phyloP scores from a whole-genome alignment of 2,113 vertebrate genomes.

The Paracanthobrama guichenoti region DNA sequence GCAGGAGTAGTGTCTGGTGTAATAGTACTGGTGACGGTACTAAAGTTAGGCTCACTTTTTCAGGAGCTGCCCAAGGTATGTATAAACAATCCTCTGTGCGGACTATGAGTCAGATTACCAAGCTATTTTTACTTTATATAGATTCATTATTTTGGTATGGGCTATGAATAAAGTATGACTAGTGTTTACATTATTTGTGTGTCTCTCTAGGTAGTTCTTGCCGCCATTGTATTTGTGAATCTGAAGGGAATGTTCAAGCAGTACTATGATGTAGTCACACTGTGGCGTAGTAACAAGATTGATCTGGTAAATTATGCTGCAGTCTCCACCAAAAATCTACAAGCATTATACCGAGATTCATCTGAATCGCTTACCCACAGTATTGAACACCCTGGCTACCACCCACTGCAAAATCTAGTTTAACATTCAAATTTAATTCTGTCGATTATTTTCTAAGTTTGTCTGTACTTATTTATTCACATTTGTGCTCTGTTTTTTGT shows the following conservation, averaged over 20 bases:
- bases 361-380: not conserved
- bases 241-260: slow-evolving; percentile 94
- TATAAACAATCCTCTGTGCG: not conserved
- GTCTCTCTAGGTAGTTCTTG: slow-evolving; percentile 82
- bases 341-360: not conserved
- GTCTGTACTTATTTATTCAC: not conserved
- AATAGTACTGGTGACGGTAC: slow-evolving; percentile 87
- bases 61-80: slow-evolving; percentile 89
- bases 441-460: not conserved
- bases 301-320: slow-evolving; percentile 85
- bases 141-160: not conserved
- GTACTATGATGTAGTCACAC: slow-evolving; percentile 74
- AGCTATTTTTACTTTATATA: not conserved
- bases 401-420: too few relatives aligned
- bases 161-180: slow-evolving; percentile 4
- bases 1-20: slow-evolving; percentile 81
- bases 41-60: slow-evolving; percentile 91
- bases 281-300: slow-evolving; percentile 84
- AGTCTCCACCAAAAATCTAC: not conserved
- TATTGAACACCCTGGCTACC: not conserved
- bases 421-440: not conserved
- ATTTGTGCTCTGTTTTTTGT: not conserved
- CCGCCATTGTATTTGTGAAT: slow-evolving; percentile 86
- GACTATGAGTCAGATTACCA: not conserved
- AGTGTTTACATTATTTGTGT: slow-evolving; percentile 10